phyloP scores from a whole-genome alignment of 2,797 vertebrate genomes.

The Sebastes itinus region DNA sequence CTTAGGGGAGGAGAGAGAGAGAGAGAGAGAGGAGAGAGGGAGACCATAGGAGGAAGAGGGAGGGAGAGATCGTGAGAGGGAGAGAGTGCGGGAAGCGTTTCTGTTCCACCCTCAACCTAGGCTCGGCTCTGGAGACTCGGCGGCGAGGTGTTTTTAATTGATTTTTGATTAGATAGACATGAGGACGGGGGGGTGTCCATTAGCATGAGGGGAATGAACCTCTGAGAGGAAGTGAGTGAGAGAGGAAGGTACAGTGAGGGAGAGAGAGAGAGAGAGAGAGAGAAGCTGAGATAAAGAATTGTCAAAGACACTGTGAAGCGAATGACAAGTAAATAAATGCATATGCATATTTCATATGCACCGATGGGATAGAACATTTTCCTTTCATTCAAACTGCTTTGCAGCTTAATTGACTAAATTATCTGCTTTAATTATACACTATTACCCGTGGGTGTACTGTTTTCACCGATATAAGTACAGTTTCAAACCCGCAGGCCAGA shows the following conservation, averaged over 20 bases:
- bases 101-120: slow-evolving; percentile 82
- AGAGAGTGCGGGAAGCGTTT: slow-evolving; percentile 82
- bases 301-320: slow-evolving; percentile 44
- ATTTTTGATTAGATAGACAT: slow-evolving; percentile 89
- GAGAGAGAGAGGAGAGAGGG: slow-evolving; percentile 52
- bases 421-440: slow-evolving; percentile 73
- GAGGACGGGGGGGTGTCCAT: slow-evolving; percentile 78
- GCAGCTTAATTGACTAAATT: slow-evolving; percentile 73
- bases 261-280: slow-evolving; percentile 6
- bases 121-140: slow-evolving; percentile 82
- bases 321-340: slow-evolving; percentile 73
- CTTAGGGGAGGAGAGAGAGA: slow-evolving; percentile 61
- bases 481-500: slow-evolving; percentile 14
- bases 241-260: slow-evolving; percentile 52
- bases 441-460: slow-evolving; percentile 51
- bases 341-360: slow-evolving; percentile 69
- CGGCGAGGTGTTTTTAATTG: slow-evolving; percentile 90
- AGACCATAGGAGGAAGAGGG: slow-evolving; percentile 27
- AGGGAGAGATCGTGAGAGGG: slow-evolving; percentile 20
- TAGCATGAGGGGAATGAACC: slow-evolving; percentile 84
- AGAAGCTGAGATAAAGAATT: slow-evolving; percentile 34
- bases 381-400: slow-evolving; percentile 60
- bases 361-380: slow-evolving; percentile 56
- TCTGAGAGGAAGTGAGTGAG: slow-evolving; percentile 68
- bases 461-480: slow-evolving; percentile 42